These are phyloP conservation scores for Charadrius vociferus DNA, from an alignment of 2,113 vertebrate genomes.

Conservation along the genomic window DNA sequence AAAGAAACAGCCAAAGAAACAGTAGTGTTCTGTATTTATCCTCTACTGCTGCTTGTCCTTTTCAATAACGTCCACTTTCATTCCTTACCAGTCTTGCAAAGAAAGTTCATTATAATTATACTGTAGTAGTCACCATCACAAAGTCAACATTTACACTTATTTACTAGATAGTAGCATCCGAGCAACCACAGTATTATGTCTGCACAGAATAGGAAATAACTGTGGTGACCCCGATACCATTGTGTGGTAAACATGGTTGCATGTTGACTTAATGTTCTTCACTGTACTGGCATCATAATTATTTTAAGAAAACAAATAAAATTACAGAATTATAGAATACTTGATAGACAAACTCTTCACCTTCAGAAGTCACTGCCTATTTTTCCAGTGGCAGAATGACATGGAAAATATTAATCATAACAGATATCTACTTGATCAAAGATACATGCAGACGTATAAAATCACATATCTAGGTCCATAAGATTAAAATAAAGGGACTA, in stretches of 20 bases:
- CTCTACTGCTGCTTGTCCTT: neutral
- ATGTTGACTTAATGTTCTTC: neutral
- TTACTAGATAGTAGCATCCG: neutral
- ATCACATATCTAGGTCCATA: neutral
- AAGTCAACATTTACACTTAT: neutral
- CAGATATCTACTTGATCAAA: neutral
- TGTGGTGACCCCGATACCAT: constrained; percentile 7
- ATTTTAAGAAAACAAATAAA: neutral
- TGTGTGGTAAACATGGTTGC: constrained; percentile 15
- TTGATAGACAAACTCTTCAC: neutral
- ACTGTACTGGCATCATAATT: neutral
- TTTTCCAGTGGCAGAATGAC: neutral
- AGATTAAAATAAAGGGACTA: neutral
- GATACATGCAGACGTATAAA: neutral
- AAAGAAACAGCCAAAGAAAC: neutral
- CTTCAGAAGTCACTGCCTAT: neutral
- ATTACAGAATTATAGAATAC: neutral
- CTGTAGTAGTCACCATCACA: neutral
- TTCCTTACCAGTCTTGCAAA: neutral
- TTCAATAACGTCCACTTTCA: neutral
- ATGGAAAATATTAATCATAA: neutral
- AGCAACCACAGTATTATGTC: neutral
- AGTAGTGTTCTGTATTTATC: neutral
- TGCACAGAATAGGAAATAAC: neutral
- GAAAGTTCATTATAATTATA: neutral